Evolutionary conservation across 2,797 vertebrate genomes (phyloP).

Genomic region (Schizopygopsis pylzovi): DNA sequence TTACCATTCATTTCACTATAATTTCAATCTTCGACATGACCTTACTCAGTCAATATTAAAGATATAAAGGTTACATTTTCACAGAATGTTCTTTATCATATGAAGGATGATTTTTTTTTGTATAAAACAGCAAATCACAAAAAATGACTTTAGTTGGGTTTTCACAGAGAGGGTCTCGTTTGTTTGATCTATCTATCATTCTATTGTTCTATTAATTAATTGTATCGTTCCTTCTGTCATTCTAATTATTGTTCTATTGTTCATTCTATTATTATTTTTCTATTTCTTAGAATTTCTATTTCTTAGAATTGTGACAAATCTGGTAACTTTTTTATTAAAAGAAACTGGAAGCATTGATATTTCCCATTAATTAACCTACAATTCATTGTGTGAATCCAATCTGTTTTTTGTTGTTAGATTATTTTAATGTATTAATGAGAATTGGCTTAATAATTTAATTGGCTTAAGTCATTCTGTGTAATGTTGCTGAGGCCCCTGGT

Average conservation of each 20-base stretch:
- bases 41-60: too few relatives aligned
- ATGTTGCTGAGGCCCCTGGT: not conserved
- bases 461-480: not conserved
- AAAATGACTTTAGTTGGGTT: too few relatives aligned
- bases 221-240: not conserved
- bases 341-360: not conserved
- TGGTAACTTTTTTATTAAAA: not conserved
- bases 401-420: not conserved
- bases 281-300: not conserved
- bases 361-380: not conserved
- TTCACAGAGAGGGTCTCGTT: too few relatives aligned
- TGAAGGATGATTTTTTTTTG: too few relatives aligned
- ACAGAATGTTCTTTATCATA: too few relatives aligned
- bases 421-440: not conserved
- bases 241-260: not conserved
- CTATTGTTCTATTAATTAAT: not conserved
- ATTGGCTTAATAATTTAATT: not conserved
- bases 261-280: not conserved
- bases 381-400: not conserved
- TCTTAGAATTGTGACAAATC: not conserved
- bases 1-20: too few relatives aligned
- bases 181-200: not conserved
- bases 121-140: too few relatives aligned
- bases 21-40: too few relatives aligned
- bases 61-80: too few relatives aligned